Evolutionary conservation across 1,140 invertebrate species (phyloP).

Genomic region (Aculops lycopersici): DNA sequence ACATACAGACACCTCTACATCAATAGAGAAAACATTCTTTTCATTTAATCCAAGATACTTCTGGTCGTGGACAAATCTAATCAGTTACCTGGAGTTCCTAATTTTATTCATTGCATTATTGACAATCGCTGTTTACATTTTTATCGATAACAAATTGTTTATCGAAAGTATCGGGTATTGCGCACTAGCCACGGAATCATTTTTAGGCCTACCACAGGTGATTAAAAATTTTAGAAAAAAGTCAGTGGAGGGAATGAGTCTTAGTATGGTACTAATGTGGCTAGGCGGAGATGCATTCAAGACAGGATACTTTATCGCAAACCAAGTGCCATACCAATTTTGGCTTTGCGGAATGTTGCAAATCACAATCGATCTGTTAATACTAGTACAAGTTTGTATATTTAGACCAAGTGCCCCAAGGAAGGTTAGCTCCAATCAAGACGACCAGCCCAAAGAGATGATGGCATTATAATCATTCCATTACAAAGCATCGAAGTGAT

Average conservation of each 20-base stretch:
- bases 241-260: slow-evolving; percentile 74
- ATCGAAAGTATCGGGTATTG: slow-evolving; percentile 66
- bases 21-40: not conserved
- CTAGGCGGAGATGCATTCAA: slow-evolving; percentile 70
- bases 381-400: slow-evolving; percentile 38
- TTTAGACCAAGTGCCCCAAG: too few species aligned
- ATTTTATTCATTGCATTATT: slow-evolving; percentile 44
- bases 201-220: slow-evolving; percentile 74
- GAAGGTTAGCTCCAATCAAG: too few species aligned
- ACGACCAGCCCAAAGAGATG: too few species aligned
- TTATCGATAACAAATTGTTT: slow-evolving; percentile 42
- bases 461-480: too few species aligned
- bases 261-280: slow-evolving; percentile 83
- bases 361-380: slow-evolving; percentile 46
- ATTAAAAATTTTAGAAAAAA: slow-evolving; percentile 52
- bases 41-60: not conserved
- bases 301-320: slow-evolving; percentile 68
- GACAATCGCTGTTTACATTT: slow-evolving; percentile 50
- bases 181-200: slow-evolving; percentile 77
- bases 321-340: slow-evolving; percentile 69
- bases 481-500: too few species aligned
- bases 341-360: slow-evolving; percentile 75
- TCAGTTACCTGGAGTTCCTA: slow-evolving; percentile 76
- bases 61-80: slow-evolving; percentile 95
- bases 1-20: slow-evolving; percentile 4